Conservation (phyloP, 1,140 invertebrate genomes). For the Zaprionus gabonicus region DNA sequence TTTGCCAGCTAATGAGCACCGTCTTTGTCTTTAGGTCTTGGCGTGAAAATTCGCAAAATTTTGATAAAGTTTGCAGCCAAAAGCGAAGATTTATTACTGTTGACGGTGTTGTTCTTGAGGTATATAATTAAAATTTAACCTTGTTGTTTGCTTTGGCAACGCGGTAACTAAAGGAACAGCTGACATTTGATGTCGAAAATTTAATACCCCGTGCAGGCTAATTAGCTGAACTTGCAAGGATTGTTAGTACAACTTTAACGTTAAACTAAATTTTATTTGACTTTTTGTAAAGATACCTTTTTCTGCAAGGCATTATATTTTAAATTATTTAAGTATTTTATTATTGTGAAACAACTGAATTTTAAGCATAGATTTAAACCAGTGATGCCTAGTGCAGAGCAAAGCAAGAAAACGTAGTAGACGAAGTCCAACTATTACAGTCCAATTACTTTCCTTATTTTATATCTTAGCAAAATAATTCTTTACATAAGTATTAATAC, state of each 20-base stretch:
- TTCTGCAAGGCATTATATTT: neutral
- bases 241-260: too few species aligned
- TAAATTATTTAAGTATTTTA: too few species aligned
- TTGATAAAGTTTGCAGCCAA: slow-evolving; percentile 59
- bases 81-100: slow-evolving; percentile 64
- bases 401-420: too few species aligned
- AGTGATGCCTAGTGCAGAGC: too few species aligned
- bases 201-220: slow-evolving; percentile 1
- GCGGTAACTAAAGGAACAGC: neutral
- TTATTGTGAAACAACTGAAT: too few species aligned
- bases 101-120: slow-evolving; percentile 33
- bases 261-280: too few species aligned
- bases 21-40: slow-evolving; percentile 17
- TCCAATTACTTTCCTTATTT: too few species aligned
- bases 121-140: slow-evolving; percentile 64
- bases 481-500: neutral
- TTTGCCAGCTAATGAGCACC: slow-evolving; percentile 63
- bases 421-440: too few species aligned
- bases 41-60: slow-evolving; percentile 28
- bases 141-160: slow-evolving; percentile 37
- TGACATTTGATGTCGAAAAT: slow-evolving; percentile 14
- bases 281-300: too few species aligned
- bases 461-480: too few species aligned
- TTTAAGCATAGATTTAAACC: too few species aligned
- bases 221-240: neutral